A percentile compares a stretch with the other conserved stretches of the same genome.
These are phyloP conservation scores for Cancer borealis DNA, from an alignment of 2,888 invertebrate genomes.

Conservation along the genomic window DNA sequence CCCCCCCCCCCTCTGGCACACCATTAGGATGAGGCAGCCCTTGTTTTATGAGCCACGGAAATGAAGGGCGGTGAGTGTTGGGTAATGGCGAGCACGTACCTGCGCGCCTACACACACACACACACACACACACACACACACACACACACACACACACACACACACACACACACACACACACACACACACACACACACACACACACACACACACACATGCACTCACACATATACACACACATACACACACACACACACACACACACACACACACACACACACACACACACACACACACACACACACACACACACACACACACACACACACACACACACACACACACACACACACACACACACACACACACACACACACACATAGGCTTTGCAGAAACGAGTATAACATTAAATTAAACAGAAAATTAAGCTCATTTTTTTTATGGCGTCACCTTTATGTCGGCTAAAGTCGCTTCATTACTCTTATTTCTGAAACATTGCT, in stretches of 20 bases:
- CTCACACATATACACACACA: neutral
- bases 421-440: neutral
- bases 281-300: neutral
- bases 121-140: neutral
- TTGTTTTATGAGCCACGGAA: slow-evolving; percentile 20
- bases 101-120: slow-evolving; percentile 20
- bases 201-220: neutral
- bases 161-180: slow-evolving; percentile 20
- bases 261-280: neutral
- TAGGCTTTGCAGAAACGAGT: neutral
- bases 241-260: neutral
- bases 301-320: neutral
- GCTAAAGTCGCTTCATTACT: neutral
- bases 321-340: slow-evolving; percentile 20
- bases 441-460: neutral
- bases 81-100: neutral
- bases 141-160: slow-evolving; percentile 20
- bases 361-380: neutral
- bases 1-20: neutral
- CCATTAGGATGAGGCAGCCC: neutral
- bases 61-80: neutral
- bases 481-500: neutral
- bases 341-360: slow-evolving; percentile 20
- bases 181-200: slow-evolving; percentile 20
- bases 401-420: neutral